Base-by-base conservation (phyloP, 2,113 vertebrate genomes). In the Pyxicephalus adspersus region DNA sequence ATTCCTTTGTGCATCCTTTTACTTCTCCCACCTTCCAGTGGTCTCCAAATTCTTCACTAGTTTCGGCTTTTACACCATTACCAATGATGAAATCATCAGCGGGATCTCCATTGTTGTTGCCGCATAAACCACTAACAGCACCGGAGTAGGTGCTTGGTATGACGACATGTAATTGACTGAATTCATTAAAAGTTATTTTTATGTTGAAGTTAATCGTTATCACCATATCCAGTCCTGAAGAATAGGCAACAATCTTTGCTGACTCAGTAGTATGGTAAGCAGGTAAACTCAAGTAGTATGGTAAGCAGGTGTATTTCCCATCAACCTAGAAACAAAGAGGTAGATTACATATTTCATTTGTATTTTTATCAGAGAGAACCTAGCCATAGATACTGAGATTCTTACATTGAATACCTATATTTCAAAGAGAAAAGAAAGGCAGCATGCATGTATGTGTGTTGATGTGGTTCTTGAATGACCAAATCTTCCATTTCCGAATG, bases 21-120 rank as follows among this genome's bases (percentile, higher is more conserved):
- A 90, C 85, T 0, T 91, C 81, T 0, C 83, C 81, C 3, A 93
- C 88, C 31, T 76, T 85, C 94, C 94, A 96, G 66, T 91, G 91
- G 9, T 85, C 11, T 0, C 88, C 92, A 2, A 95, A 89, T 1
- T 85, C 86, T 18, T n/a, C 45, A 1, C 87, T 68, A 0, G 73
- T 50, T 0, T 52, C 0, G 0, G 84, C 76, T 0, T 5, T 18
- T 0, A 0, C 31, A 17, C 92, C 90, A 0, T 83, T 79, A 0
- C 76, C 89, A 45, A 83, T 76, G 0, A 20, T 0, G 3, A 92
- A 68, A 77, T 92, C 90, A 0, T 93, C 83, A 0, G 0, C 4
- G 0, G 63, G 26, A 17, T 91, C 57, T 0, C 76, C 73, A 0
- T 92, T 83, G 79, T 87, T 90, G 0, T 94, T 86, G 28, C 93